A percentile compares a stretch with the other conserved stretches of the same genome.
Evolutionary conservation across 2,888 invertebrate genomes (phyloP).

Genomic region (Petrolisthes manimaculis): DNA sequence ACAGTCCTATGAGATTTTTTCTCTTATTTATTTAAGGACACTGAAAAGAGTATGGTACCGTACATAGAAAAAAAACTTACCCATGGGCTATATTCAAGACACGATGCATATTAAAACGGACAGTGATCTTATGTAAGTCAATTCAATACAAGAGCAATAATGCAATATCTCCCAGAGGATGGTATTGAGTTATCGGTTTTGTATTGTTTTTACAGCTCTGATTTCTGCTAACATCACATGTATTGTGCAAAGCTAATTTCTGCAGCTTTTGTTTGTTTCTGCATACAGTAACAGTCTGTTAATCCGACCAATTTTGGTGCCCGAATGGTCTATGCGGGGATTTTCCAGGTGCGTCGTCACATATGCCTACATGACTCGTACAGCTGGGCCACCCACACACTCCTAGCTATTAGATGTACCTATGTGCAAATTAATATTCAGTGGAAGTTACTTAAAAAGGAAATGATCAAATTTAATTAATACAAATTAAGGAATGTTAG

Average conservation of each 20-base stretch:
- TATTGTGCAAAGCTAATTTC: background rate
- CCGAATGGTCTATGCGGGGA: too few relatives aligned
- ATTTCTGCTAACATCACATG: slow-evolving; percentile 28
- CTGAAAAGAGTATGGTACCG: too few relatives aligned
- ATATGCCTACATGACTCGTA: too few relatives aligned
- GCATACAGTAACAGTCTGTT: too few relatives aligned
- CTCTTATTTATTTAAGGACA: too few relatives aligned
- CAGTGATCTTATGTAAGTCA: slow-evolving; percentile 30
- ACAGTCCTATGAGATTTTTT: too few relatives aligned
- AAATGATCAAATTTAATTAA: background rate
- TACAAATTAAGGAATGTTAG: background rate
- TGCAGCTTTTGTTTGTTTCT: background rate
- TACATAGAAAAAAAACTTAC: background rate
- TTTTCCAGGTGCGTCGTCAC: too few relatives aligned
- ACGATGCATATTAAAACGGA: slow-evolving; percentile 16
- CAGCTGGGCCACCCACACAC: too few relatives aligned
- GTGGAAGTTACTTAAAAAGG: too few relatives aligned
- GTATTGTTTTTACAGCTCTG: slow-evolving; percentile 32
- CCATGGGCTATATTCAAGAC: slow-evolving; percentile 51
- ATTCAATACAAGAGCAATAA: slow-evolving; percentile 40
- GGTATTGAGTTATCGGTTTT: slow-evolving; percentile 36
- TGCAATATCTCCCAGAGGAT: slow-evolving; percentile 37
- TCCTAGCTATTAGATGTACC: too few relatives aligned
- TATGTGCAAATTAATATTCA: too few relatives aligned
- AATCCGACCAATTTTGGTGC: too few relatives aligned